These are phyloP conservation scores for Dallia pectoralis DNA, from an alignment of 2,797 vertebrate species.

Conservation along the genomic window DNA sequence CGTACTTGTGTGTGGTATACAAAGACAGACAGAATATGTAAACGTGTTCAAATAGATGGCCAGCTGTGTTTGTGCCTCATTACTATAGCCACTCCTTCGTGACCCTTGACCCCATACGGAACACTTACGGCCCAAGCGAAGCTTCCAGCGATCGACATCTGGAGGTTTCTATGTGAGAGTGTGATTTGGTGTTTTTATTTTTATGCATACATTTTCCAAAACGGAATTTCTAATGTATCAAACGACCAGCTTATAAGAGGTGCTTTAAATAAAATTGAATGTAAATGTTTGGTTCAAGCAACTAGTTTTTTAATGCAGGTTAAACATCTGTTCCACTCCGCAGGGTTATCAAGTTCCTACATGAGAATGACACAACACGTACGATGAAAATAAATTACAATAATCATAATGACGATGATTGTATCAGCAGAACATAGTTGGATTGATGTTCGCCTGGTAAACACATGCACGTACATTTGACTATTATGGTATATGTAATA, in stretches of 20 bases:
- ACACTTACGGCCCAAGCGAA: neutral
- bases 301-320: neutral
- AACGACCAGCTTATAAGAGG: neutral
- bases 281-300: conserved; percentile 2
- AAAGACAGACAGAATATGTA: neutral
- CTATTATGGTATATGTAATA: neutral
- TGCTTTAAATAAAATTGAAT: conserved; percentile 19
- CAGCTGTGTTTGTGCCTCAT: neutral
- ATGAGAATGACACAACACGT: too few relatives aligned
- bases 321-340: neutral
- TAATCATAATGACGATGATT: too few relatives aligned
- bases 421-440: too few relatives aligned
- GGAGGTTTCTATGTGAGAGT: neutral
- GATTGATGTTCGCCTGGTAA: too few relatives aligned
- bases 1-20: neutral
- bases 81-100: neutral
- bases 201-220: neutral
- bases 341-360: too few relatives aligned
- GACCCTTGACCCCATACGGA: neutral
- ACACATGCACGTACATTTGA: too few relatives aligned
- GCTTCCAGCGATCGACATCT: neutral
- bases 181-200: neutral
- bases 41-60: neutral
- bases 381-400: too few relatives aligned
- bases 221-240: neutral